These are phyloP conservation scores for Dendrocincla tyrannina DNA, from an alignment of 2,797 vertebrate genomes.

Conservation along the genomic window DNA sequence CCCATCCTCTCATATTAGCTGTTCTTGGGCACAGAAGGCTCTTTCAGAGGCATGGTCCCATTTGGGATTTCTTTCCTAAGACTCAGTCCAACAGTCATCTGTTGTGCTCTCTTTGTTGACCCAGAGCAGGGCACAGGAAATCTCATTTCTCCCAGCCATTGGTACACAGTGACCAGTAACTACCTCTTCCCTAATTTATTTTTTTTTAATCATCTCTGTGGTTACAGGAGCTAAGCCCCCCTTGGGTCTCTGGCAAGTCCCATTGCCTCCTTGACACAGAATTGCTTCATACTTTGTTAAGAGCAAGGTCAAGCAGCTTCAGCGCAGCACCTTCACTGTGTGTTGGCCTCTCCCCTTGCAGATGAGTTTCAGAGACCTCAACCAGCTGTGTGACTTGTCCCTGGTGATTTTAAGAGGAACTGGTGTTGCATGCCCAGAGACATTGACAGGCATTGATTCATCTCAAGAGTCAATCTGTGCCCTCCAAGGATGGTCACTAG, in stretches of 20 bases:
- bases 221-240: not conserved
- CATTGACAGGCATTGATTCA: not conserved
- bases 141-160: not conserved
- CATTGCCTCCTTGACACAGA: not conserved
- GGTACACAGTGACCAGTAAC: not conserved
- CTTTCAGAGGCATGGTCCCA: not conserved
- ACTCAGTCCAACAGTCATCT: not conserved
- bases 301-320: not conserved
- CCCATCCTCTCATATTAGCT: not conserved
- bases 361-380: not conserved
- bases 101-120: not conserved
- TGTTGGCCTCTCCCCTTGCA: not conserved
- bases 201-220: not conserved
- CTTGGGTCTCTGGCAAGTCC: not conserved
- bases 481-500: not conserved
- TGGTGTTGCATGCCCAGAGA: not conserved
- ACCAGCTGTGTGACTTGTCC: not conserved
- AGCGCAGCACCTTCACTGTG: rapidly evolving
- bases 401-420: not conserved
- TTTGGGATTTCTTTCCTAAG: not conserved
- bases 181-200: not conserved
- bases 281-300: not conserved
- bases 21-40: not conserved
- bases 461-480: not conserved
- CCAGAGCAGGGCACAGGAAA: not conserved